Percentiles rank a stretch among this genome's conserved stretches.
phyloP scores from a whole-genome alignment of 2,113 vertebrate species.

The Heptranchias perlo region DNA sequence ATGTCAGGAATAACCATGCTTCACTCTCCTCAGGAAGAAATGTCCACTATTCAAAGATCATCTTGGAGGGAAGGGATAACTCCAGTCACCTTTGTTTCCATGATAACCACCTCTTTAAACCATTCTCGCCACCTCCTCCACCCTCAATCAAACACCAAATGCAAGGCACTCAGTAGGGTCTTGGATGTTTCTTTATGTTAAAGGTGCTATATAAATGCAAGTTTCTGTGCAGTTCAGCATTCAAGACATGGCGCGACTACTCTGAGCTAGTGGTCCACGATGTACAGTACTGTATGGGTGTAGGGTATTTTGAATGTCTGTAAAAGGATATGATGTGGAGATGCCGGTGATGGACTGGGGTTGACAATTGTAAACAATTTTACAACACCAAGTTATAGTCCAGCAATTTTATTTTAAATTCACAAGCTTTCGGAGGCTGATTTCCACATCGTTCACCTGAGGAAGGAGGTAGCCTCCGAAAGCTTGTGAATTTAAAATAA shows the following conservation, averaged over 20 bases:
- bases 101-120: not conserved
- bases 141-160: not conserved
- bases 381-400: too few relatives aligned
- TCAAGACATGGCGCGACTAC: not conserved
- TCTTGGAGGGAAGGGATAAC: not conserved
- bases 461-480: too few relatives aligned
- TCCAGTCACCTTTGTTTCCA: not conserved
- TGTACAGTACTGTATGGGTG: not conserved
- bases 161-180: not conserved
- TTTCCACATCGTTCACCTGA: too few relatives aligned
- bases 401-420: too few relatives aligned
- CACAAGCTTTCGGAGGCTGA: too few relatives aligned
- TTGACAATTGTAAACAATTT: too few relatives aligned
- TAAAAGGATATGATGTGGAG: too few relatives aligned
- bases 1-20: not conserved
- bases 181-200: not conserved
- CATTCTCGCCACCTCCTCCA: not conserved
- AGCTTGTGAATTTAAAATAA: too few relatives aligned
- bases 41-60: not conserved
- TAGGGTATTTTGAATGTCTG: not conserved
- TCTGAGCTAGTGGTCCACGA: not conserved
- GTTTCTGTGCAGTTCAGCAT: not conserved
- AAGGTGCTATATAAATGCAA: too few relatives aligned
- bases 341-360: too few relatives aligned
- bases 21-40: not conserved